These are phyloP conservation scores for Corbicula japonica DNA, from an alignment of 2,888 invertebrate genomes.

Conservation along the genomic window DNA sequence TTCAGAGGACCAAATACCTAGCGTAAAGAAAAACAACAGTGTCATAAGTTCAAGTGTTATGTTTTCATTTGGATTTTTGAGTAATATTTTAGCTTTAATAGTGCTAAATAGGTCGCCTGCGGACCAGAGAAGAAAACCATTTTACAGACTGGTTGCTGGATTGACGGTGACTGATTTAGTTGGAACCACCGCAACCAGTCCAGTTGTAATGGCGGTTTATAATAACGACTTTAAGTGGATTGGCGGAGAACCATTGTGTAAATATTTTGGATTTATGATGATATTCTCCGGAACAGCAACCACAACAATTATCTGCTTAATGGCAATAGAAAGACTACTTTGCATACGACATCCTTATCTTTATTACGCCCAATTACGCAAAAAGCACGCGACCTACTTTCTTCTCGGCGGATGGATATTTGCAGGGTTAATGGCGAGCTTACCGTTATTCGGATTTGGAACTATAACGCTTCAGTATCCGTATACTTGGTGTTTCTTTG, in stretches of 20 bases:
- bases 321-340: too few relatives aligned
- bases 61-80: slow-evolving; percentile 78
- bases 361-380: slow-evolving; percentile 79
- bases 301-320: slow-evolving; percentile 84
- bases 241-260: too few relatives aligned
- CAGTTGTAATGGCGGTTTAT: slow-evolving; percentile 80
- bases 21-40: slow-evolving; percentile 35
- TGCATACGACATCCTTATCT: slow-evolving; percentile 83
- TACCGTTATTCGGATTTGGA: slow-evolving; percentile 84
- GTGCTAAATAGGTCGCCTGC: slow-evolving; percentile 78
- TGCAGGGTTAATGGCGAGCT: too few relatives aligned
- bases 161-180: slow-evolving; percentile 84
- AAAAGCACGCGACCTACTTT: slow-evolving; percentile 81
- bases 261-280: too few relatives aligned
- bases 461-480: slow-evolving; percentile 82
- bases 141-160: slow-evolving; percentile 85
- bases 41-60: slow-evolving; percentile 69
- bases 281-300: too few relatives aligned
- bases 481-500: slow-evolving; percentile 85
- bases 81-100: slow-evolving; percentile 84
- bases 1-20: slow-evolving; percentile 9
- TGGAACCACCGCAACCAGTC: slow-evolving; percentile 83
- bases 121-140: slow-evolving; percentile 81
- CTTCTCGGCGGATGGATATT: too few relatives aligned
- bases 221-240: slow-evolving; percentile 72